phyloP scores from a whole-genome alignment of 2,113 vertebrate genomes.

The Zapus hudsonius region DNA sequence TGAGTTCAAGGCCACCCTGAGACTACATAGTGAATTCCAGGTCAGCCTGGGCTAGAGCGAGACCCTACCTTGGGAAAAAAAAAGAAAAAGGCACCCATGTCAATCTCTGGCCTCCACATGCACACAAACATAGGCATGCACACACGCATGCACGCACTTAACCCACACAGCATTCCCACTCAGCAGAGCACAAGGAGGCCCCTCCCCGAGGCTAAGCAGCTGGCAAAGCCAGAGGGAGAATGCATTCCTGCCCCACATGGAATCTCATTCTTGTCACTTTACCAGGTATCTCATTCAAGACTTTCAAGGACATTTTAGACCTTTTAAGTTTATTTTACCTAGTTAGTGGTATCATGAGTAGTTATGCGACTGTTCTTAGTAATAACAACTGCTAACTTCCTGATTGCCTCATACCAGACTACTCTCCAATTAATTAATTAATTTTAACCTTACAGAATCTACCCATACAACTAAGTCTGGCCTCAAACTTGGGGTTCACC shows the following conservation, averaged over 20 bases:
- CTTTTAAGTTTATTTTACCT: slow-evolving; percentile 32
- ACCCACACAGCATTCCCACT: not conserved
- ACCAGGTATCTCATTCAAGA: not conserved
- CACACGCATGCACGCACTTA: no score
- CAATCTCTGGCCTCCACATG: no score
- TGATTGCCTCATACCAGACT: not conserved
- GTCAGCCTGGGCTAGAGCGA: no score
- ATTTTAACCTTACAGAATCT: not conserved
- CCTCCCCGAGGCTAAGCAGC: not conserved
- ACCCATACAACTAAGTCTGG: not conserved
- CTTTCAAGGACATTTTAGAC: not conserved
- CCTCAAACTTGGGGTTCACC: not conserved
- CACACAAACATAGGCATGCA: no score
- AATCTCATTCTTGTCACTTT: not conserved
- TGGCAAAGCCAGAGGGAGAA: slow-evolving; percentile 52
- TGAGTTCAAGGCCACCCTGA: no score
- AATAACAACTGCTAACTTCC: not conserved
- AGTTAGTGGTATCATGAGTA: not conserved
- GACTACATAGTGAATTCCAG: no score
- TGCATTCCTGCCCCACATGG: slow-evolving; percentile 3
- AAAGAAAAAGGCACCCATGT: no score
- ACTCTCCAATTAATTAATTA: not conserved
- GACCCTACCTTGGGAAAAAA: no score
- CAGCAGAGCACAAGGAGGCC: not conserved
- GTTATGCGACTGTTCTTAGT: not conserved